Evolutionary conservation across 2,888 invertebrate genomes (phyloP), one percentile per base, ranked within the genome.

Genomic region (Pherbina coryleti): DNA sequence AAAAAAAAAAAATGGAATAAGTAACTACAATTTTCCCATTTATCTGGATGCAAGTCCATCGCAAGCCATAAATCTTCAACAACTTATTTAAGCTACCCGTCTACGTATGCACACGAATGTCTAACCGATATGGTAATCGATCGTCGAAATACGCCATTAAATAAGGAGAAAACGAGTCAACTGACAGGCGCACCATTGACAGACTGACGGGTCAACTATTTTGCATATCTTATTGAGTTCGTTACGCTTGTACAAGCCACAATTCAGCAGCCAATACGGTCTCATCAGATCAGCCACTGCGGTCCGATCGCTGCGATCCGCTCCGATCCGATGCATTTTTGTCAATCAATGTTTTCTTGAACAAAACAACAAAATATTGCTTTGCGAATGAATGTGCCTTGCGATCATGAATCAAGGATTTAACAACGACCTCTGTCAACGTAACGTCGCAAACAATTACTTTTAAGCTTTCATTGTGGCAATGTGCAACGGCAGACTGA

Each of bases 191-290:
- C 79, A 66, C 74, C 69, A 53, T 70, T 71, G 76, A 74, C 79
- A 80, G 86, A 86, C 82, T 85, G 88, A 85, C 86, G 86, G 87
- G 87, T 88, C 87, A 88, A 87, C 87, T 87, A 87, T 87, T 87
- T 87, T 87, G 87, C 87, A 87, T 87, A 87, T 86, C 84, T 88
- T 86, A 86, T 86, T 84, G 86, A 85, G 82, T 85, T 64, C 67
- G 72, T 64, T 75, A 82, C 81, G 83, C 83, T 83, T 83, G 84
- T 82, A n/a, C 44, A 44, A 69, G 19, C 55, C 55, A 19, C 53
- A 28, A 28, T 49, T 31, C 69, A 28, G 51, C 66, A 31, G 51
- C 69, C 69, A 22, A n/a, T 44, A 19, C 67, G 67, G 69, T 37
- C 57, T n/a, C 14, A 72, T 49, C 37, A 14, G n/a, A 34, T 25